A percentile compares a stretch with the other conserved stretches of the same genome.
Conservation (phyloP, 1,140 invertebrate species). For the Hestina assimilis region DNA sequence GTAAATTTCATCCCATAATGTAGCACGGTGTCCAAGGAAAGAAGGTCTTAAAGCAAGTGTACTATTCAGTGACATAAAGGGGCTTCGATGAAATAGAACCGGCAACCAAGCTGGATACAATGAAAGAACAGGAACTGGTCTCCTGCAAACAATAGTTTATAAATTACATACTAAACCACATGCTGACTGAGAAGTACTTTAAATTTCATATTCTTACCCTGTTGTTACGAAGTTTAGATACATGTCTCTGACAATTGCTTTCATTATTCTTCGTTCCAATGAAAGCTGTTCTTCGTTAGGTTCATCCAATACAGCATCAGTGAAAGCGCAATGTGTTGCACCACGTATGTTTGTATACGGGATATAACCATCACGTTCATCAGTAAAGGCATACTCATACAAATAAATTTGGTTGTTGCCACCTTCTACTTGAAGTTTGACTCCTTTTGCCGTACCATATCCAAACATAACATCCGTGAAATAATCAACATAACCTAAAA, state of each 20-base stretch:
- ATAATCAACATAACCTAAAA: conserved; percentile 33
- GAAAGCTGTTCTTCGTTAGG: conserved; percentile 6
- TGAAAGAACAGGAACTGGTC: not conserved
- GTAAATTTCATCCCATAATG: conserved; percentile 8
- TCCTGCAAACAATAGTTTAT: not conserved
- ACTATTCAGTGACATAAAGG: conserved; percentile 1
- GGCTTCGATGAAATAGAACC: not conserved
- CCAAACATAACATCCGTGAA: conserved; percentile 39
- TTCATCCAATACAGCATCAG: conserved; percentile 20
- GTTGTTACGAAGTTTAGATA: conserved; percentile 38
- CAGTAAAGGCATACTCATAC: conserved; percentile 41
- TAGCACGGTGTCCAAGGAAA: not conserved
- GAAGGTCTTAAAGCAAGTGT: not conserved
- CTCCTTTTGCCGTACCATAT: conserved; percentile 29
- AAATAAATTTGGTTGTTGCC: conserved; percentile 39
- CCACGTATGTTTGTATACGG: conserved; percentile 28
- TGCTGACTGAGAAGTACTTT: not conserved
- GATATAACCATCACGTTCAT: conserved; percentile 10
- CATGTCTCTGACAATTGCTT: conserved; percentile 19
- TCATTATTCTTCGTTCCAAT: conserved; percentile 21
- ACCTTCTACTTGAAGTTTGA: conserved; percentile 30
- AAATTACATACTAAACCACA: no score
- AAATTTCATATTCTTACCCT: conserved; percentile 26
- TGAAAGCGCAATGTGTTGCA: conserved; percentile 37
- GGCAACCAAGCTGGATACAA: conserved; percentile 1